Evolutionary conservation across 64 coral and sea anemone species (phyloP), one percentile per base, ranked within the genome.

Genomic region (Stylophora pistillata): DNA sequence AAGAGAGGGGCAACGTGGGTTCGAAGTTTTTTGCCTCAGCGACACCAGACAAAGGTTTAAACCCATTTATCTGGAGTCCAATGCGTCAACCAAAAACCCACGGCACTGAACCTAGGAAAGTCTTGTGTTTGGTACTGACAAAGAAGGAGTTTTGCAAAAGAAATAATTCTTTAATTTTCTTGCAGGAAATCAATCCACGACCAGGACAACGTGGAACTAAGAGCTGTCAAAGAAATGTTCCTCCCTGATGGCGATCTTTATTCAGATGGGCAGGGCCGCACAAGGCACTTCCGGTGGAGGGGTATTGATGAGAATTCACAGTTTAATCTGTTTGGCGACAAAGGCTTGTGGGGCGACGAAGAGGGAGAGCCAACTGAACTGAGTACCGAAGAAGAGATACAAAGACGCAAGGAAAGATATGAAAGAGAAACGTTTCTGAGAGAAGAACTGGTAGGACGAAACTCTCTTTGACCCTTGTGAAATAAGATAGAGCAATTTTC

Each of bases 261-360:
- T 47, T 86, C 81, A 32, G 93, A 99, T 73, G 90, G 96, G 26
- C 82, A 89, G 27, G 93, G 96, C 7, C 90, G 96, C 0, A 92
- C 90, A 64, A 92, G 96, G 31, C 92, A 99, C 79, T 99, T 99
- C 93, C 76, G 78, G 26, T 99, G 96, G 96, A 78, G 87, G 29
- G 96, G 96, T 0, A 92, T 99, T 62, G 90, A 95, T 73, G 90
- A 74, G 17, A 92, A 99, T 81, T 99, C 96, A 26, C 96, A 99
- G 37, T 26, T 90, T 20, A 83, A 92, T 74, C 78, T 99, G 31
- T 99, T 99, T 91, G 93, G 95, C 34, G 91, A 85, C n/a, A 92
- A 93, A 92, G 86, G 74, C 1, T 64, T 94, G 31, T 92, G 89
- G 94, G 90, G 89, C 13, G 91, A 98, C 28, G 96, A 99, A 53